These are phyloP conservation scores for Sebastes minor DNA, from an alignment of 2,797 vertebrate genomes.

Conservation along the genomic window DNA sequence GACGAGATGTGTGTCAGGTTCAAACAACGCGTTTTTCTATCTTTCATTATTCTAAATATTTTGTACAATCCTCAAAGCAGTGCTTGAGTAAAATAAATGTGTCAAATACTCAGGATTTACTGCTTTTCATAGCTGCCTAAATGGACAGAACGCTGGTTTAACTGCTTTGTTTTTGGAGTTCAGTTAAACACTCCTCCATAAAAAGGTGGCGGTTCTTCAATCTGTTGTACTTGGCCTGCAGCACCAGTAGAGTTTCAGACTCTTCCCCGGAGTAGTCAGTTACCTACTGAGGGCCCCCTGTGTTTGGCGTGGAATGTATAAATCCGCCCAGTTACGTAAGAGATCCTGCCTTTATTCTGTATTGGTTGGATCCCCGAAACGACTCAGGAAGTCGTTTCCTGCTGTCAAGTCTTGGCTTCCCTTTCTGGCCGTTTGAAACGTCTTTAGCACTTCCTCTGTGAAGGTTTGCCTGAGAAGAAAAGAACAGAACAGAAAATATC, in stretches of 20 bases:
- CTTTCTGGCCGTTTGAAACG: not conserved
- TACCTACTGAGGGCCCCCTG: slow-evolving; percentile 30
- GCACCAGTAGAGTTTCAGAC: slow-evolving; percentile 4
- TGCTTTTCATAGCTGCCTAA: not conserved
- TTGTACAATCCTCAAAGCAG: not conserved
- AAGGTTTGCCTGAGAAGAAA: not conserved
- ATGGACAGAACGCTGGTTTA: slow-evolving; percentile 2
- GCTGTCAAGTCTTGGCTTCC: slow-evolving; percentile 44
- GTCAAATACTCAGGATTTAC: not conserved
- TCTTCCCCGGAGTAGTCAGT: slow-evolving; percentile 2
- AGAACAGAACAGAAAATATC: slow-evolving; percentile 14
- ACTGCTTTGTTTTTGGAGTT: slow-evolving; percentile 20
- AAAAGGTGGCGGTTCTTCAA: slow-evolving; percentile 20
- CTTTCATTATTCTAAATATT: not conserved
- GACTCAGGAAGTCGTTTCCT: slow-evolving; percentile 58
- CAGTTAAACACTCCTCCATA: not conserved
- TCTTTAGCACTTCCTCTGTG: slow-evolving; percentile 54
- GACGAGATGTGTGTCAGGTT: not conserved
- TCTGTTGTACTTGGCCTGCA: slow-evolving; percentile 43
- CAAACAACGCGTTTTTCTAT: not conserved
- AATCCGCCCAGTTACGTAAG: slow-evolving; percentile 53
- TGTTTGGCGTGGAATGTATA: slow-evolving; percentile 30
- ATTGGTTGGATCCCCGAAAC: slow-evolving; percentile 28
- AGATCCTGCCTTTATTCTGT: slow-evolving; percentile 35
- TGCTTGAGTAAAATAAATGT: not conserved